Base-by-base conservation (phyloP, 2,888 invertebrate genomes). In the Sinhomidia bicolor region DNA sequence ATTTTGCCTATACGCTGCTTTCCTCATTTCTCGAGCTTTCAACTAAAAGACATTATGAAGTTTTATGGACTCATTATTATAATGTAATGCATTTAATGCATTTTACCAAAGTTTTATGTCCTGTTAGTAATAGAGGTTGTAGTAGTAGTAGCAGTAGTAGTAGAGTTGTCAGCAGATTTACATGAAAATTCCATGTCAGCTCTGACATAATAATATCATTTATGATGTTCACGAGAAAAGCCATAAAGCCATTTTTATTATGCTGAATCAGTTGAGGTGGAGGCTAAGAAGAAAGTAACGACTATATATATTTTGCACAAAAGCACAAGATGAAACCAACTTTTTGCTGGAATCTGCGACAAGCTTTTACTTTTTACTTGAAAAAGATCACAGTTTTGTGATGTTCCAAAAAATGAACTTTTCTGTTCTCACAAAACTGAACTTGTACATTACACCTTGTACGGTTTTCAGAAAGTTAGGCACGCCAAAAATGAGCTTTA, bases 21-120 rank as follows among this genome's bases (percentile, higher is more conserved):
- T 51, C 7, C 76, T 4, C 20, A 78, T 32, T 78, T 54, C n/a
- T 17, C 51, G 32, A 54, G 29, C 78, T 78, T 76, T 78, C 78
- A 44, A 26, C 29, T 17, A 71, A 29, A 54, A 78, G 54, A 54
- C 29, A 78, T 78, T 78, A 54, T 78, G 17, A 32, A 54, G 78
- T 78, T 78, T 78, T 78, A 78, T 78, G 32, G 78, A 54, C 78
- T 78, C 78, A 78, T 78, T 78, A 78, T 51, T 78, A 78, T 78
- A 78, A 78, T 78, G 54, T 54, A 78, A 54, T 78, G 78, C 54
- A 78, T 78, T 78, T 51, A 78, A 51, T 78, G 78, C 78, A 51
- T 78, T 71, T 78, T 78, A 54, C 54, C 78, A 17, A 78, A 78
- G 54, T 78, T 54, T 54, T 29, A 78, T 71, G 23, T 20, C 47